A percentile compares a stretch with the other conserved stretches of the same genome.
phyloP scores from a whole-genome alignment of 2,888 invertebrate genomes.

The Agonum fuliginosum region DNA sequence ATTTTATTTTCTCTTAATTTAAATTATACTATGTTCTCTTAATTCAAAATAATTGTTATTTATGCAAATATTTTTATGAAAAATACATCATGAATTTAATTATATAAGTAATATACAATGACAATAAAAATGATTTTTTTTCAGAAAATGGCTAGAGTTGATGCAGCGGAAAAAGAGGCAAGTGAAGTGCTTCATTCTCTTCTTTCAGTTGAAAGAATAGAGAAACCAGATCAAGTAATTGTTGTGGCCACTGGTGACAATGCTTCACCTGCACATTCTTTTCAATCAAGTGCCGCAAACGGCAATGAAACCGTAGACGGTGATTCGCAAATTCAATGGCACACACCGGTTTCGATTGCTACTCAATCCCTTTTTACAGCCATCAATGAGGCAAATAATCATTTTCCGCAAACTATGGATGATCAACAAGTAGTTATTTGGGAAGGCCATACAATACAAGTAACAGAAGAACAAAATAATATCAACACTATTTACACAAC shows the following conservation, averaged over 20 bases:
- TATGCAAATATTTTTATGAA: too few relatives aligned
- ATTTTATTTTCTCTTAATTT: too few relatives aligned
- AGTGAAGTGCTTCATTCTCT: slow-evolving; percentile 82
- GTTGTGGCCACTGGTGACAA: slow-evolving; percentile 67
- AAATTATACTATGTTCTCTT: too few relatives aligned
- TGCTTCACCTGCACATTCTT: slow-evolving; percentile 68
- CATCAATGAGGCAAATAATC: slow-evolving; percentile 69
- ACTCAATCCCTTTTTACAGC: slow-evolving; percentile 71
- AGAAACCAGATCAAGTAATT: slow-evolving; percentile 72
- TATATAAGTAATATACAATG: too few relatives aligned
- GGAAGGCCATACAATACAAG: slow-evolving; percentile 81
- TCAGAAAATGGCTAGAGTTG: slow-evolving; percentile 79
- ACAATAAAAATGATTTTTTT: too few relatives aligned
- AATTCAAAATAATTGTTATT: too few relatives aligned
- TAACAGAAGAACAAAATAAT: slow-evolving; percentile 72
- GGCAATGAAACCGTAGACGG: slow-evolving; percentile 65
- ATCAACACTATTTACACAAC: slow-evolving; percentile 70
- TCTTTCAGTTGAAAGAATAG: slow-evolving; percentile 80
- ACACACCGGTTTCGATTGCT: slow-evolving; percentile 76
- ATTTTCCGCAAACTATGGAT: slow-evolving; percentile 71
- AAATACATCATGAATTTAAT: too few relatives aligned
- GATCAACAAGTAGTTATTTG: slow-evolving; percentile 75
- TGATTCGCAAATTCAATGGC: slow-evolving; percentile 77
- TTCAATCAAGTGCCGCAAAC: slow-evolving; percentile 66
- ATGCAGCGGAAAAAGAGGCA: slow-evolving; percentile 82